Conservation (phyloP, 1,140 invertebrate species). For the Hyles euphorbiae region DNA sequence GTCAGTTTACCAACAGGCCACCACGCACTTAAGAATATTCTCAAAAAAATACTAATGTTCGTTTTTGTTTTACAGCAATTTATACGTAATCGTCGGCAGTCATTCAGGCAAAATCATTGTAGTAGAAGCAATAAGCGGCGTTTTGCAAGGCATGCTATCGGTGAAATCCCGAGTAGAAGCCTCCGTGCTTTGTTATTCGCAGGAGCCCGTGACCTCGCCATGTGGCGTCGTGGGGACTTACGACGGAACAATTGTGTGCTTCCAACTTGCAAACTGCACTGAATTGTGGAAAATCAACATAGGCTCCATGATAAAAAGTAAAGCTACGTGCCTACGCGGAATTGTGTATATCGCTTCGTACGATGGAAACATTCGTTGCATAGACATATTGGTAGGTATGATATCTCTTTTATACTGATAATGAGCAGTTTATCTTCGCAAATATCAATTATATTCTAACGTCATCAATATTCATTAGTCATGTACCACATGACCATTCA, state of each 20-base stretch:
- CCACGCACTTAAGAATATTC: no score
- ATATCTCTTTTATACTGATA: no score
- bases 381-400: slow-evolving; percentile 75
- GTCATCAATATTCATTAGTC: background rate
- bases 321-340: slow-evolving; percentile 71
- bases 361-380: slow-evolving; percentile 79
- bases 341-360: slow-evolving; percentile 81
- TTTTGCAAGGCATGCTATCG: slow-evolving; percentile 44
- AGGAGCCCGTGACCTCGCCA: slow-evolving; percentile 18
- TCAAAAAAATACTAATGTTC: background rate
- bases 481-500: background rate
- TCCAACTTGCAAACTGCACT: slow-evolving; percentile 74
- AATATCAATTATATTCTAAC: background rate
- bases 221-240: slow-evolving; percentile 78
- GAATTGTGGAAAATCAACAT: slow-evolving; percentile 80
- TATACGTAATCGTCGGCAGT: slow-evolving; percentile 69
- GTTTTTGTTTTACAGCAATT: slow-evolving; percentile 38
- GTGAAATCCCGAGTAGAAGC: slow-evolving; percentile 60
- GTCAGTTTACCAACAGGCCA: no score
- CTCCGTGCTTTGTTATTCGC: slow-evolving; percentile 45
- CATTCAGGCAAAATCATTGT: slow-evolving; percentile 76
- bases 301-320: slow-evolving; percentile 80
- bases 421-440: background rate
- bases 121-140: slow-evolving; percentile 66
- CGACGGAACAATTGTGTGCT: slow-evolving; percentile 79